These are phyloP conservation scores for Lycopodina hypogea DNA, from an alignment of 37 sponge, comb jelly and placozoan species.

Conservation along the genomic window DNA sequence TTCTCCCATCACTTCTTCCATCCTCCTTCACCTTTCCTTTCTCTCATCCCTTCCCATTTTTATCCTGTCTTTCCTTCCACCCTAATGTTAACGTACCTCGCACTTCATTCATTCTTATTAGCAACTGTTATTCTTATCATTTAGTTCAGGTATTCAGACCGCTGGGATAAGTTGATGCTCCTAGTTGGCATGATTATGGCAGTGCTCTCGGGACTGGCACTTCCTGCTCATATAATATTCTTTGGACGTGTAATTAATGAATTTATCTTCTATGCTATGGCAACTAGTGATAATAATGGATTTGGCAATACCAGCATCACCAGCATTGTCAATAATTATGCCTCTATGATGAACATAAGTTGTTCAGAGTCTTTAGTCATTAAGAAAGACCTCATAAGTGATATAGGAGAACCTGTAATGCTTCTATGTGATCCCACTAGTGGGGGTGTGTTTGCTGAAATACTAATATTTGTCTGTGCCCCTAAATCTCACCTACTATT, in stretches of 20 bases:
- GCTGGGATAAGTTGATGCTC: constrained; percentile 64
- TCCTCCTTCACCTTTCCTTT: no score
- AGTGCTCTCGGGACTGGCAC: constrained; percentile 51
- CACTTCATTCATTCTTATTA: no score
- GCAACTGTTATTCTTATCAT: not conserved
- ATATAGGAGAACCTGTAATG: not conserved
- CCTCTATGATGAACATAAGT: no score
- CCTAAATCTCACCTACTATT: not conserved
- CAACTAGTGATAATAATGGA: not conserved
- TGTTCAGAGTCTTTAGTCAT: not conserved
- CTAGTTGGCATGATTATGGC: constrained; percentile 51
- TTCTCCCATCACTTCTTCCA: no score
- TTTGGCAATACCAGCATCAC: not conserved
- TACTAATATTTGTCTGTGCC: not conserved
- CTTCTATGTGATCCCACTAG: constrained; percentile 2
- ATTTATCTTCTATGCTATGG: constrained; percentile 53
- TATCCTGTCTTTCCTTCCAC: no score
- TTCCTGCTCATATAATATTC: constrained; percentile 68
- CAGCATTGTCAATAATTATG: not conserved
- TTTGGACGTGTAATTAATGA: constrained; percentile 72
- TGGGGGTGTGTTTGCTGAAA: not conserved
- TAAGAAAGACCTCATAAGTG: not conserved
- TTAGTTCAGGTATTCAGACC: constrained; percentile 77
- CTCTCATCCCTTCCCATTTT: no score
- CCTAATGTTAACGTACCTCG: no score